These are phyloP conservation scores for Meriones psammophilus DNA, from an alignment of 2,797 vertebrate genomes.

Conservation along the genomic window DNA sequence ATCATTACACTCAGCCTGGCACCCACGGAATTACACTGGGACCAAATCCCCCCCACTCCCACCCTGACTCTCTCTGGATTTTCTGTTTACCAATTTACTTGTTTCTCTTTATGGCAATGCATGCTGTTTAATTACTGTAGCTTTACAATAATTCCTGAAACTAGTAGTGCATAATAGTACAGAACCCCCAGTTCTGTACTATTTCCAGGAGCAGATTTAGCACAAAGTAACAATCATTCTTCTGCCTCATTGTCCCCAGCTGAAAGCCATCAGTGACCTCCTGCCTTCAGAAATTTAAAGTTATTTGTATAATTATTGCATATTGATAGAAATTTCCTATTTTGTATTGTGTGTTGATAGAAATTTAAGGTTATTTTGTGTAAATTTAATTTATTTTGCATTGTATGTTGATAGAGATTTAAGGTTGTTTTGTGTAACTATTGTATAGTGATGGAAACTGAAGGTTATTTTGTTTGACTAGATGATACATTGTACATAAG, in stretches of 20 bases:
- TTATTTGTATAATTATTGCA: too few relatives aligned
- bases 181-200: background rate
- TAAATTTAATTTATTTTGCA: too few relatives aligned
- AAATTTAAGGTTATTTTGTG: too few relatives aligned
- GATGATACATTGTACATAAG: too few relatives aligned
- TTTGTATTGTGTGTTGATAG: too few relatives aligned
- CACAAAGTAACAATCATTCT: background rate
- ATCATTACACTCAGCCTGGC: too few relatives aligned
- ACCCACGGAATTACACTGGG: background rate
- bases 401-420: too few relatives aligned
- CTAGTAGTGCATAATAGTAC: background rate
- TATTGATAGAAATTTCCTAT: too few relatives aligned
- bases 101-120: background rate
- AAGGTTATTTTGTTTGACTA: too few relatives aligned
- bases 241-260: background rate
- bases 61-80: background rate
- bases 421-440: too few relatives aligned
- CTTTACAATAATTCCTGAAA: constrained; percentile 27
- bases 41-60: background rate
- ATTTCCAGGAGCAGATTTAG: background rate
- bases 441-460: too few relatives aligned
- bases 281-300: background rate
- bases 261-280: background rate
- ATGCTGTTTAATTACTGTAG: background rate
- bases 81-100: background rate